These are phyloP conservation scores for Pycnomerus fuliginosus DNA, from an alignment of 2,888 invertebrate genomes.

Conservation along the genomic window DNA sequence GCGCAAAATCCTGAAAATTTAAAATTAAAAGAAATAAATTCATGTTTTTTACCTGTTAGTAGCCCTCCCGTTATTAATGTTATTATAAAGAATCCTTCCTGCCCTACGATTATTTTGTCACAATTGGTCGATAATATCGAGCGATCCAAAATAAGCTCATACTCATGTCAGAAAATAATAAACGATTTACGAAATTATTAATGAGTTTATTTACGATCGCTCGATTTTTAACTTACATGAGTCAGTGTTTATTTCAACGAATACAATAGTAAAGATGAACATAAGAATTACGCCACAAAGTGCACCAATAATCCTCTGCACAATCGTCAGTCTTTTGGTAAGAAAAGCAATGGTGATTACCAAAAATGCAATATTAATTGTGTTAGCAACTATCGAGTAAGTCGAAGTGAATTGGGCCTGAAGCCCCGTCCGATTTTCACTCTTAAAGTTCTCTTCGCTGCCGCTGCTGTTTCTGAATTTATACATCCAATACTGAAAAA, in stretches of 20 bases:
- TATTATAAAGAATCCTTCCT: slow-evolving; percentile 17
- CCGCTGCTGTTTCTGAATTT: slow-evolving; percentile 19
- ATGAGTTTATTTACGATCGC: no score
- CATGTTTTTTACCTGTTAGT: slow-evolving; percentile 11
- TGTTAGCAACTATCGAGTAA: slow-evolving; percentile 17
- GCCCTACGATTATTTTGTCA: slow-evolving; percentile 15
- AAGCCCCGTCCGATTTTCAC: slow-evolving; percentile 13
- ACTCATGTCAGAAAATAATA: no score
- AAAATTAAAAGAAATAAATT: not conserved
- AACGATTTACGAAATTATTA: no score
- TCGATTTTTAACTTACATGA: slow-evolving; percentile 14
- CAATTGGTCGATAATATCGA: not conserved
- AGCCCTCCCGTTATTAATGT: slow-evolving; percentile 15
- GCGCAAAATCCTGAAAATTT: slow-evolving; percentile 10
- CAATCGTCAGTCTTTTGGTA: slow-evolving; percentile 7
- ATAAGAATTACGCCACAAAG: slow-evolving; percentile 10
- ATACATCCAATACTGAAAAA: slow-evolving; percentile 26
- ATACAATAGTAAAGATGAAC: slow-evolving; percentile 10
- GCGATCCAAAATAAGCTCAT: no score
- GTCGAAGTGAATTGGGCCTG: slow-evolving; percentile 19
- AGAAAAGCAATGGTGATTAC: slow-evolving; percentile 10
- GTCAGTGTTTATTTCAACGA: slow-evolving; percentile 20
- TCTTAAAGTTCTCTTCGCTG: slow-evolving; percentile 3
- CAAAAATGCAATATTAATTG: slow-evolving; percentile 12
- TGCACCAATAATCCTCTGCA: slow-evolving; percentile 6